These are phyloP conservation scores for Glomeris maerens DNA, from an alignment of 1,140 invertebrate genomes.

Conservation along the genomic window DNA sequence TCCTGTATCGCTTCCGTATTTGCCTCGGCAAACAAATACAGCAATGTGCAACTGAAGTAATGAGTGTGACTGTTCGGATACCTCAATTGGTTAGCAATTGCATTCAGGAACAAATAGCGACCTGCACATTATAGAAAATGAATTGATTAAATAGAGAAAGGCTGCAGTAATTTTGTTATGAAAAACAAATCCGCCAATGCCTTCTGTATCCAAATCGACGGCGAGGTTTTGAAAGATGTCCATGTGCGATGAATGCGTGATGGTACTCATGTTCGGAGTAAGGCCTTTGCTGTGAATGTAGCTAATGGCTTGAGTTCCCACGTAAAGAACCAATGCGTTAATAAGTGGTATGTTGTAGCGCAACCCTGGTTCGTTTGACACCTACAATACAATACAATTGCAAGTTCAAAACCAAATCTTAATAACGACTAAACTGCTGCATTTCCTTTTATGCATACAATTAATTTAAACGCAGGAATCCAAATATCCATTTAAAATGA, in stretches of 20 bases:
- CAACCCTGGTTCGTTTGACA: conserved; percentile 68
- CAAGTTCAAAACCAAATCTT: too few relatives aligned
- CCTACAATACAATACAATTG: conserved; percentile 23
- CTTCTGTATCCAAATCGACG: conserved; percentile 93
- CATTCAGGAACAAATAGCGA: conserved; percentile 90
- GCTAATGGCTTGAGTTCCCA: conserved; percentile 88
- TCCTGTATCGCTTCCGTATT: conserved; percentile 91
- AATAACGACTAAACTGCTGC: too few relatives aligned
- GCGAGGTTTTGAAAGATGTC: conserved; percentile 99
- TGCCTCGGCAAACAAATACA: conserved; percentile 96
- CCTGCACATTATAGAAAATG: conserved; percentile 33
- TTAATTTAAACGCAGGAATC: too few relatives aligned
- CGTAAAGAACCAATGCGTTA: conserved; percentile 93
- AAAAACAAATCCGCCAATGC: conserved; percentile 27
- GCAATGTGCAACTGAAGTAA: conserved; percentile 93
- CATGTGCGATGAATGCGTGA: conserved; percentile 94
- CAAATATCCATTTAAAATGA: too few relatives aligned
- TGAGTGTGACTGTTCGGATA: conserved; percentile 99
- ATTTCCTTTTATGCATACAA: neutral
- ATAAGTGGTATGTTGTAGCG: conserved; percentile 91
- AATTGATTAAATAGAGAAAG: too few relatives aligned
- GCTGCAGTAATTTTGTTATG: neutral
- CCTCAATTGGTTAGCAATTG: conserved; percentile 92
- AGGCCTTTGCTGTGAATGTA: conserved; percentile 72
- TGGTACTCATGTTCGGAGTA: conserved; percentile 87